Percentiles rank a stretch among this genome's conserved stretches.
phyloP scores from a whole-genome alignment of 30 jellyfish, hydroid and myxozoan species.

The Sanderia malayensis region DNA sequence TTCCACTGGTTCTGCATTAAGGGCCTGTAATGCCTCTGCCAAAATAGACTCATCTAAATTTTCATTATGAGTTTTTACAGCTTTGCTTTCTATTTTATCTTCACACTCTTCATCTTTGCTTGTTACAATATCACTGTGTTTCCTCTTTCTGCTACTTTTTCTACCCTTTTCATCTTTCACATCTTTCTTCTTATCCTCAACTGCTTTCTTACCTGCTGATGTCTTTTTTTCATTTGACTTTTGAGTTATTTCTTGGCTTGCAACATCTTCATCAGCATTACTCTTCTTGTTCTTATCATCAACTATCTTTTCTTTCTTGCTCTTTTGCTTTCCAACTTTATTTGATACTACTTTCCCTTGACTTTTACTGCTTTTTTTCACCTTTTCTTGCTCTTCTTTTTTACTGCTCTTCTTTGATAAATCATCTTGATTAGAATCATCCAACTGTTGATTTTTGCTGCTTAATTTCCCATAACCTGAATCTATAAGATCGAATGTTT shows the following conservation, averaged over 20 bases:
- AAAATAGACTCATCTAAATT: conserved; percentile 32
- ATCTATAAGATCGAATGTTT: conserved; percentile 58
- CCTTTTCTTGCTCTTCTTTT: too few relatives aligned
- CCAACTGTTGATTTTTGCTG: background rate
- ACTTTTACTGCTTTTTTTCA: too few relatives aligned
- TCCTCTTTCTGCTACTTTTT: conserved; percentile 20
- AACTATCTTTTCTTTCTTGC: background rate
- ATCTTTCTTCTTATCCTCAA: background rate
- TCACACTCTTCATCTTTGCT: background rate
- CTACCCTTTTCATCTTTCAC: background rate
- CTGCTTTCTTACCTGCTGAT: background rate
- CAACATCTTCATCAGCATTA: background rate
- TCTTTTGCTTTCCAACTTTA: background rate
- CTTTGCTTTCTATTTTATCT: background rate
- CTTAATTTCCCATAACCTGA: conserved; percentile 5
- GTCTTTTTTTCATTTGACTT: background rate
- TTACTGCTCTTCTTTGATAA: background rate
- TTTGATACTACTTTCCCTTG: too few relatives aligned
- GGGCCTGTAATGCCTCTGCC: conserved; percentile 60
- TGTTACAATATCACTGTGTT: background rate
- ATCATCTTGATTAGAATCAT: background rate
- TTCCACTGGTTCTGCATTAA: conserved; percentile 39
- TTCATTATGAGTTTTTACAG: conserved; percentile 14
- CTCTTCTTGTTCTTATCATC: background rate
- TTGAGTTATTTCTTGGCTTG: background rate